Evolutionary conservation across 2,113 vertebrate species (phyloP), one percentile per base, ranked within the genome.

Genomic region (Myodes glareolus): DNA sequence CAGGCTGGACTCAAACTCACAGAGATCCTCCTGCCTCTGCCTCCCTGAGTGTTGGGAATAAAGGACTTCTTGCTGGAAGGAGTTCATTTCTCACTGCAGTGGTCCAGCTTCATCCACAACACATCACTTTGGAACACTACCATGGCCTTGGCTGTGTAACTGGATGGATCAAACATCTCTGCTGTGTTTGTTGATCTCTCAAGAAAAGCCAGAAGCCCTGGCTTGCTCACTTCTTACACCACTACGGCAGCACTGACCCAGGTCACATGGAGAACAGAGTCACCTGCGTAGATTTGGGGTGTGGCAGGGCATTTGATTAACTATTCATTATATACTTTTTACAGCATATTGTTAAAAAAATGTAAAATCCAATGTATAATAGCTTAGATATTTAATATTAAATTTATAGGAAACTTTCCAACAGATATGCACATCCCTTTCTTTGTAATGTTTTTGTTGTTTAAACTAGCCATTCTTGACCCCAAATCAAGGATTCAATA

Each of bases 311-410:
- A 17, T 84, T 47, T 0, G 3, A 73, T 67, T n/a, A 63, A 14
- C 67, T 77, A 31, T 25, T 76, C 58, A 81, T 67, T 84, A 75
- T 33, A 2, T 68, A 77, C 45, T 61, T 76, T 70, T 63, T 63
- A 88, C 12, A 63, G 47, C 31, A 61, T 25, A 29, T 25, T 16
- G 36, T 75, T 78, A 85, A 82, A 88, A 81, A 96, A 94, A 63
- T 23, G 68, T 45, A 84, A 94, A 84, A 88, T 61, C 70, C 29
- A 52, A 84, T 84, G 65, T 29, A 90, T 68, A 78, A 76, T 89
- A 52, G 17, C 58, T 87, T 85, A 52, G 39, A 21, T 29, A 76
- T 12, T 52, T 96, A 70, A 90, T 63, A 84, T 82, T 90, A 80
- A 73, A 88, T 88, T 39, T 73, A 61, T 67, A 65, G 36, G 11